Evolutionary conservation across 1,140 invertebrate genomes (phyloP).

Genomic region (Drosophila nigromelanica): DNA sequence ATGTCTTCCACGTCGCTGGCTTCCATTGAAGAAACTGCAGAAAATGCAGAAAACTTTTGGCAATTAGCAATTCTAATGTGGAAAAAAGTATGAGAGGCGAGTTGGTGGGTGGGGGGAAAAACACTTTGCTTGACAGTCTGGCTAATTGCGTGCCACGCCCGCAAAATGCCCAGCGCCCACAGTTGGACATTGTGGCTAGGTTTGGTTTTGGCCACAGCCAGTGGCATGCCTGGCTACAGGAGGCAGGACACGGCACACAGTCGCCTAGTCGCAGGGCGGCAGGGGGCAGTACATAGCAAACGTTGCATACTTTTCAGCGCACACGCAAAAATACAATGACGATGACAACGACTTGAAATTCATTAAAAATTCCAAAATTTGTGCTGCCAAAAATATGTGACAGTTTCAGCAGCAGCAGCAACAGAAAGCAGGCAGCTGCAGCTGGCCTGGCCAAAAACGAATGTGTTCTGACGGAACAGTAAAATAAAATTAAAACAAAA

Average conservation of each 20-base stretch:
- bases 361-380: slow-evolving; percentile 70
- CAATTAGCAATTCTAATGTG: slow-evolving; percentile 80
- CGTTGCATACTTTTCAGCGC: slow-evolving; percentile 44
- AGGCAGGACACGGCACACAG: slow-evolving; percentile 4
- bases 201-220: slow-evolving; percentile 26
- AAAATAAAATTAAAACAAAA: neutral
- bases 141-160: slow-evolving; percentile 73
- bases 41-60: slow-evolving; percentile 61
- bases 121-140: slow-evolving; percentile 76
- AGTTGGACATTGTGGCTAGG: slow-evolving; percentile 17
- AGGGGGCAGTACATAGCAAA: slow-evolving; percentile 7
- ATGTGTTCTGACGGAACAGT: slow-evolving; percentile 7
- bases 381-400: slow-evolving; percentile 47
- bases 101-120: slow-evolving; percentile 38
- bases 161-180: slow-evolving; percentile 7
- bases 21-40: slow-evolving; percentile 69
- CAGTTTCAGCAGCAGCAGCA: slow-evolving; percentile 18
- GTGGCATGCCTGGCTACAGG: slow-evolving; percentile 11
- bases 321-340: slow-evolving; percentile 50
- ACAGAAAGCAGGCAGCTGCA: slow-evolving; percentile 4
- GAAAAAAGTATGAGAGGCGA: slow-evolving; percentile 32
- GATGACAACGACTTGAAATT: slow-evolving; percentile 66
- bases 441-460: slow-evolving; percentile 12
- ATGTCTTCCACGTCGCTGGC: slow-evolving; percentile 54
- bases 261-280: neutral